These are phyloP conservation scores for Eurytoma californica DNA, from an alignment of 2,888 invertebrate genomes.

Conservation along the genomic window DNA sequence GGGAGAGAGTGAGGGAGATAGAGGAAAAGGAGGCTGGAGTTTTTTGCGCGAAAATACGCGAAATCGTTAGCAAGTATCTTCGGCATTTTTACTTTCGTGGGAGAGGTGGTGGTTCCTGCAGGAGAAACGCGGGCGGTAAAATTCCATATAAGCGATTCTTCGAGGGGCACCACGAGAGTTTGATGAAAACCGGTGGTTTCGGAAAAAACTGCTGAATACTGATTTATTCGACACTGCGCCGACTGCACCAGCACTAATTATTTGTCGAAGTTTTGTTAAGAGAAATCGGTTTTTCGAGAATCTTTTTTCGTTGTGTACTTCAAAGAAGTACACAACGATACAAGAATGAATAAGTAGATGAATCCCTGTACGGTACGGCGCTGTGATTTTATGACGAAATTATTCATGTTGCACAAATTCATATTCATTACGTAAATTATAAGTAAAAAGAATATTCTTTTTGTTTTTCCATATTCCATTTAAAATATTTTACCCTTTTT, in stretches of 20 bases:
- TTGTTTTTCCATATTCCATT: no score
- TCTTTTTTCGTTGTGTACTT: not conserved
- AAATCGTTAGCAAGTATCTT: constrained; percentile 56
- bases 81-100: constrained; percentile 48
- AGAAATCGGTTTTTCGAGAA: not conserved
- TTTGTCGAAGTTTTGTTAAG: constrained; percentile 1
- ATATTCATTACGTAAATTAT: not conserved
- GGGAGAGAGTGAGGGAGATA: constrained; percentile 23
- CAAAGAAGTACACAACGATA: constrained; percentile 32
- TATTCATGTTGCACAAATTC: no score
- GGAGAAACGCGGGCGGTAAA: constrained; percentile 39
- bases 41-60: constrained; percentile 56
- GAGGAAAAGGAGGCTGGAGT: constrained; percentile 51
- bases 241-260: constrained; percentile 34
- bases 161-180: not conserved
- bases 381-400: constrained; percentile 8
- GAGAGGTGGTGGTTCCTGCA: not conserved
- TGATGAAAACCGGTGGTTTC: constrained; percentile 1
- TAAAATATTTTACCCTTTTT: no score
- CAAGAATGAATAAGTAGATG: constrained; percentile 51
- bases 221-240: constrained; percentile 39
- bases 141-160: constrained; percentile 48
- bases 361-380: constrained; percentile 42
- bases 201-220: constrained; percentile 43
- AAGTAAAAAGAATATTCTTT: not conserved